Evolutionary conservation across 2,113 vertebrate species (phyloP).

Genomic region (Mus spicilegus): DNA sequence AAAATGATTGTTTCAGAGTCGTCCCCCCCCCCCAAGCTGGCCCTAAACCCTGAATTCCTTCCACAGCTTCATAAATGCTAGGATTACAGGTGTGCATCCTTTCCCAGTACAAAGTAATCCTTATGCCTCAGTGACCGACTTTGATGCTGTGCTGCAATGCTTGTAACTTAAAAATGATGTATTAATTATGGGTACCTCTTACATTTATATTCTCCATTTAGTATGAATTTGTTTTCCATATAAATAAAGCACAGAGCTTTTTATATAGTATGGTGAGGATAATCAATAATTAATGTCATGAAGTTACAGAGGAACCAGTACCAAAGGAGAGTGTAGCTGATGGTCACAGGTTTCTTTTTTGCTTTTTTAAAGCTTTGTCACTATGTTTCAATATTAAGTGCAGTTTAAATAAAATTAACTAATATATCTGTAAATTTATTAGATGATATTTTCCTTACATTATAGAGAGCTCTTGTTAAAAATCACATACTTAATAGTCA

Average conservation of each 20-base stretch:
- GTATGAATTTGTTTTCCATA: neutral
- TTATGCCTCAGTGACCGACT: neutral
- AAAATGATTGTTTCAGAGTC: neutral
- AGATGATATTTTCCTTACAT: neutral
- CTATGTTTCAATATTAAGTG: neutral
- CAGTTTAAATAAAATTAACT: slow-evolving; percentile 60
- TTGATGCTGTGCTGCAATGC: neutral
- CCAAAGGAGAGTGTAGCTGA: neutral
- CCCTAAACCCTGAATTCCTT: neutral
- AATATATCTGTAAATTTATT: neutral
- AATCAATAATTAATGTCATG: neutral
- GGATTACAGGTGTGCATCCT: neutral
- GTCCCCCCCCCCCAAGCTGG: neutral
- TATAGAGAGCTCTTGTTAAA: slow-evolving; percentile 18
- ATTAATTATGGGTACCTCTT: neutral
- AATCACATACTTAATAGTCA: slow-evolving; percentile 19
- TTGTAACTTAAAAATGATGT: slow-evolving; percentile 9
- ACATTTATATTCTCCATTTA: neutral
- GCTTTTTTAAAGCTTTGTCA: slow-evolving; percentile 13
- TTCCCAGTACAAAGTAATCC: neutral
- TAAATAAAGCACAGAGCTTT: slow-evolving; percentile 26
- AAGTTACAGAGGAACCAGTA: neutral
- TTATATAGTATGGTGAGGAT: neutral
- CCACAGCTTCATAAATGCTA: neutral
- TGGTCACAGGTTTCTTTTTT: neutral